Evolutionary conservation across 2,888 invertebrate species (phyloP).

Genomic region (Lasioglossum villosulum): DNA sequence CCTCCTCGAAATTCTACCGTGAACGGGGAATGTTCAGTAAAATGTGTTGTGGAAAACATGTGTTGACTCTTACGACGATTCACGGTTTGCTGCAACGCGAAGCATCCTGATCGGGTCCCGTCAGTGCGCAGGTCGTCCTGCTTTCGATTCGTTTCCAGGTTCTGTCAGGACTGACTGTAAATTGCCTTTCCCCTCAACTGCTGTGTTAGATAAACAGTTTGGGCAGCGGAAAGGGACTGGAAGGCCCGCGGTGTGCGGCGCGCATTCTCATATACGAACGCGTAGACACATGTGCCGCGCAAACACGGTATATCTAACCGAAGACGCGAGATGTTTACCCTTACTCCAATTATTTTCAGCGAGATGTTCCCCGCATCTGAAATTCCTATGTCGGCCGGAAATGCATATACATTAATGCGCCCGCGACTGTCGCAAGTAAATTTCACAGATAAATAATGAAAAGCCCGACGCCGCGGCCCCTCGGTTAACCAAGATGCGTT

Average conservation of each 20-base stretch:
- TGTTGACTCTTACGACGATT: not conserved
- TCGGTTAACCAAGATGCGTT: conserved; percentile 11
- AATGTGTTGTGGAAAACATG: not conserved
- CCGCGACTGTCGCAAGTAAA: not conserved
- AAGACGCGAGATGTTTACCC: conserved; percentile 48
- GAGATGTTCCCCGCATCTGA: conserved; percentile 25
- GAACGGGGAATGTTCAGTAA: not conserved
- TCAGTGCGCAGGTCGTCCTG: not conserved
- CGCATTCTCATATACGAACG: conserved; percentile 5
- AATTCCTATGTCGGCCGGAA: conserved; percentile 25
- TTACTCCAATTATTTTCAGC: conserved; percentile 52
- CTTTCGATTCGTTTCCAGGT: conserved; percentile 56
- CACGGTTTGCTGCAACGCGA: not conserved
- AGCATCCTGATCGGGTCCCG: not conserved
- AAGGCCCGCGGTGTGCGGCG: not conserved
- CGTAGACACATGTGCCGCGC: conserved; percentile 19
- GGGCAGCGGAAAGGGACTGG: conserved; percentile 36
- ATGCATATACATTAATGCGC: conserved; percentile 28
- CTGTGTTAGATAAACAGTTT: conserved; percentile 64
- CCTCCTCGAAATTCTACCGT: not conserved
- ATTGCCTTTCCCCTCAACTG: conserved; percentile 59
- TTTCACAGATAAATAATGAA: conserved; percentile 28
- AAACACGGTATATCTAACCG: conserved; percentile 42
- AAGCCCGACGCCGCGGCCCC: not conserved
- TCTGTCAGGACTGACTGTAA: conserved; percentile 50